A percentile compares a stretch with the other conserved stretches of the same genome.
Conservation (phyloP, 2,113 vertebrate species). For the Proterorhinus semilunaris region DNA sequence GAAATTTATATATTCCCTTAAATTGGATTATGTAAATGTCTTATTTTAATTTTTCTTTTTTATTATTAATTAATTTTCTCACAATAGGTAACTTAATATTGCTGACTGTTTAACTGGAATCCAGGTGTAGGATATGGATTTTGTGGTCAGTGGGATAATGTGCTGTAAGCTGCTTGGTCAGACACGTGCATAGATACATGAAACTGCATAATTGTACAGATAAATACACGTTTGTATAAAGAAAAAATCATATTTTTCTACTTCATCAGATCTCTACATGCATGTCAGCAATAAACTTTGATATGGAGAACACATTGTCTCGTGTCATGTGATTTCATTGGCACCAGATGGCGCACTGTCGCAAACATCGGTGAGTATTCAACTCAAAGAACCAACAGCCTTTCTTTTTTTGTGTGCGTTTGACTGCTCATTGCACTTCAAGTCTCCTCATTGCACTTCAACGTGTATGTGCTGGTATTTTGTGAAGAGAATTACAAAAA, state of each 20-base stretch:
- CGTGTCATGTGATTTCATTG: neutral
- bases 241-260: slow-evolving; percentile 98
- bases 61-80: slow-evolving; percentile 16
- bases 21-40: slow-evolving; percentile 31
- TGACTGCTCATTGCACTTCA: too few species aligned
- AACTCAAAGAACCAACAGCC: too few species aligned
- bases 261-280: slow-evolving; percentile 93
- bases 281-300: slow-evolving; percentile 98
- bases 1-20: neutral
- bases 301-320: slow-evolving; percentile 72
- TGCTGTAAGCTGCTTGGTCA: slow-evolving; percentile 74
- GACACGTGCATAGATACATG: slow-evolving; percentile 71
- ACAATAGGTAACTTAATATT: slow-evolving; percentile 38
- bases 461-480: too few species aligned
- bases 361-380: neutral
- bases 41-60: neutral
- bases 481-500: too few species aligned
- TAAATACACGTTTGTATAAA: slow-evolving; percentile 90
- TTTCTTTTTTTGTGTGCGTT: too few species aligned
- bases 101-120: slow-evolving; percentile 72
- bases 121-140: slow-evolving; percentile 50
- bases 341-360: slow-evolving; percentile 61
- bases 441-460: too few species aligned
- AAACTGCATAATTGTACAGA: slow-evolving; percentile 86
- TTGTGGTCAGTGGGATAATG: slow-evolving; percentile 63